Evolutionary conservation across 2,797 vertebrate genomes (phyloP).

Genomic region (Lepilemur septentrionalis): DNA sequence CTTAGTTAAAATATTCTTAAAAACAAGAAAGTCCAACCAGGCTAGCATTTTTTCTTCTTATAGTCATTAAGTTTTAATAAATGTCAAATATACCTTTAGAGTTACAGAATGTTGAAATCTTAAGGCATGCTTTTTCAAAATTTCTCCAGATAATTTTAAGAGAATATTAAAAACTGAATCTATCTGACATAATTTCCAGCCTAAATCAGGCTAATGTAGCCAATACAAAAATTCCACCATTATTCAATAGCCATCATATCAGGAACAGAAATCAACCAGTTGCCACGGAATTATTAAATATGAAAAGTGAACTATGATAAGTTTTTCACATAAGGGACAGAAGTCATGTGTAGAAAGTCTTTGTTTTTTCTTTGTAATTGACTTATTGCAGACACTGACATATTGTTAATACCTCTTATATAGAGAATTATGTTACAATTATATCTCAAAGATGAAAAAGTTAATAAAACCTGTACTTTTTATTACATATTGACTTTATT

Average conservation of each 20-base stretch:
- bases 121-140: neutral
- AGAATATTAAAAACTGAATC: neutral
- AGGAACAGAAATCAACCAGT: neutral
- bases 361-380: neutral
- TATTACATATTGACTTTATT: neutral
- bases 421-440: neutral
- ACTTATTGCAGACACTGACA: neutral
- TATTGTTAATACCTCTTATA: neutral
- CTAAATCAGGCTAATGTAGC: neutral
- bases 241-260: no score
- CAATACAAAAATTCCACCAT: neutral
- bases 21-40: neutral
- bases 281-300: neutral
- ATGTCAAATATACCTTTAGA: neutral
- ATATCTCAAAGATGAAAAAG: neutral
- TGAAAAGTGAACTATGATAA: neutral
- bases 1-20: slow-evolving; percentile 32
- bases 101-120: neutral
- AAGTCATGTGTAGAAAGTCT: neutral
- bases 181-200: neutral
- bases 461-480: neutral
- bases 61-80: neutral
- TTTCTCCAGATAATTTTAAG: neutral
- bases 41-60: neutral
- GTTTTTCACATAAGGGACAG: neutral